These are phyloP conservation scores for Esperia sulphurella DNA, from an alignment of 2,888 invertebrate genomes.

Conservation along the genomic window DNA sequence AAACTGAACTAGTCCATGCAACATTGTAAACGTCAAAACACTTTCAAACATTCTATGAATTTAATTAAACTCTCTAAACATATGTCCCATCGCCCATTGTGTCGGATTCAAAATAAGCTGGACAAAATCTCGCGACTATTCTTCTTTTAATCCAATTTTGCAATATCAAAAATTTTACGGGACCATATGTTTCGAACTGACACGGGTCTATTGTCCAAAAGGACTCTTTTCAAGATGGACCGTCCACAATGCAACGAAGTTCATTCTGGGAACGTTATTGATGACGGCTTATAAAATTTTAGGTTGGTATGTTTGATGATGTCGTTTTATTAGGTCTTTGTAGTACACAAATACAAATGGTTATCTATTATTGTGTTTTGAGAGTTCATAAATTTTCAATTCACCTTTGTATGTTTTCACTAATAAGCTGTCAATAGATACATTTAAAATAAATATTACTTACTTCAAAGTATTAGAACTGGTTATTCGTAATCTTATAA, in stretches of 20 bases:
- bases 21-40: slow-evolving; percentile 51
- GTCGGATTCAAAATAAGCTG: slow-evolving; percentile 49
- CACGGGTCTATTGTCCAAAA: slow-evolving; percentile 52
- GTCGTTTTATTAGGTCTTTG: slow-evolving; percentile 55
- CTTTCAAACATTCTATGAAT: slow-evolving; percentile 36
- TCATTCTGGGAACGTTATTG: slow-evolving; percentile 53
- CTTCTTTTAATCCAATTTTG: slow-evolving; percentile 67
- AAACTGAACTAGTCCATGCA: slow-evolving; percentile 10
- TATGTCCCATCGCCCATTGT: slow-evolving; percentile 41
- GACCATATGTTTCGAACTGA: slow-evolving; percentile 55
- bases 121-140: slow-evolving; percentile 50
- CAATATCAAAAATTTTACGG: slow-evolving; percentile 49
- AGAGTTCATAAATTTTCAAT: slow-evolving; percentile 35
- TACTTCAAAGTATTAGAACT: too few species aligned
- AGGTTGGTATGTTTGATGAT: slow-evolving; percentile 40
- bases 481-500: too few species aligned
- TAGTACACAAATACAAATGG: slow-evolving; percentile 37
- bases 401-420: slow-evolving; percentile 19
- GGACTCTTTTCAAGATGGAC: slow-evolving; percentile 48
- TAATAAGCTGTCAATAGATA: slow-evolving; percentile 22
- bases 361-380: slow-evolving; percentile 29
- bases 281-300: slow-evolving; percentile 61
- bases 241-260: slow-evolving; percentile 35
- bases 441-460: slow-evolving; percentile 5
- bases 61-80: slow-evolving; percentile 47